Evolutionary conservation across 2,797 vertebrate genomes (phyloP), one percentile per base, ranked within the genome.

Genomic region (Gobionotothen gibberifrons): DNA sequence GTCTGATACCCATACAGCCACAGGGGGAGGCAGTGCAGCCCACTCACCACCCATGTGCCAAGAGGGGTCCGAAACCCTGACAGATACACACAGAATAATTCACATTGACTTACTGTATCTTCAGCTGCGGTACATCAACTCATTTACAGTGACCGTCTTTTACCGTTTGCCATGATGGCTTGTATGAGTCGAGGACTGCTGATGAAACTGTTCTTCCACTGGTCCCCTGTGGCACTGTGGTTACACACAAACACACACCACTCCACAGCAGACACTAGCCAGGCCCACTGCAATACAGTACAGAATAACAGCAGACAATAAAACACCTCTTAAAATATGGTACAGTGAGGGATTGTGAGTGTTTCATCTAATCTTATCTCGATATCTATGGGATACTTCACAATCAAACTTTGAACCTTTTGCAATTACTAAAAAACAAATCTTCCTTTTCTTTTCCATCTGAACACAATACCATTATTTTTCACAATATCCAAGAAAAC

Each of bases 191-290:
- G 39, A 0, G 92, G 94, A 56, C 90, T 93, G 72, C 43, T 49
- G 46, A 43, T 61, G 66, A 94, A 93, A 65, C 85, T 87, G 70
- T 29, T 86, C 79, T 94, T 94, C 94, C 93, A 95, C 3, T 87
- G 76, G 4, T 82, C 84, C 2, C 93, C 90, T 83, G 74, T 79
- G 46, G 52, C 3, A n/a, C n/a, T 77, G 87, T 95, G 93, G 83
- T 93, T 93, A 76, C 94, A 95, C 19, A 91, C 92, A 78, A 95
- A 94, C 68, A 93, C 93, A 64, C 92, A 94, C 94, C 94, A 95
- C 83, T 94, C 94, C 69, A 94, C 3, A 0, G 93, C 71, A 21
- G 89, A 83, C 78, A 94, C 85, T 75, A 93, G 72, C 89, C 92
- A 95, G 10, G 94, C 93, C 87, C 89, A 93, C 92, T 94, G 64